Conservation (phyloP, 2,888 invertebrate genomes). For the Machimus rusticus region DNA sequence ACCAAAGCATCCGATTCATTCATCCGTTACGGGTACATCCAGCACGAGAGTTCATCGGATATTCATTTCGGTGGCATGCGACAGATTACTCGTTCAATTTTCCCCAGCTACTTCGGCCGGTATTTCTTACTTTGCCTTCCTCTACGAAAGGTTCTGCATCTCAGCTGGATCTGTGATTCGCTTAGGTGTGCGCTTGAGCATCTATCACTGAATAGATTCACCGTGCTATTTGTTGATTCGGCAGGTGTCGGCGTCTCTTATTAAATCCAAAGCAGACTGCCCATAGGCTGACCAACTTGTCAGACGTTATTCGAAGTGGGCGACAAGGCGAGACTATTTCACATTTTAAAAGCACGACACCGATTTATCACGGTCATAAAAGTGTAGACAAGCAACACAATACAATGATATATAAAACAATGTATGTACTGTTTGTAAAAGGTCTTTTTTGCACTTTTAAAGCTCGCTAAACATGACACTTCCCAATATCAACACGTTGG, state of each 20-base stretch:
- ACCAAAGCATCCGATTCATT: background rate
- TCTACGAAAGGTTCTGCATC: background rate
- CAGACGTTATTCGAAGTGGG: background rate
- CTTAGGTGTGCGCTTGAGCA: conserved; percentile 14
- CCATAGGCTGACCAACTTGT: background rate
- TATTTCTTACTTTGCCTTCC: background rate
- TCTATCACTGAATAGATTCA: background rate
- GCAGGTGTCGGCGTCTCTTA: background rate
- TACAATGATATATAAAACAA: too few relatives aligned
- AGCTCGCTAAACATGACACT: background rate
- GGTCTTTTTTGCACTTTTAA: background rate
- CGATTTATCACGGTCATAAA: too few relatives aligned
- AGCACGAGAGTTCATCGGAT: background rate
- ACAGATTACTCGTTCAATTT: background rate
- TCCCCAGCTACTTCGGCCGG: background rate
- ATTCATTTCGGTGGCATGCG: background rate
- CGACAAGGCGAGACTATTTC: background rate
- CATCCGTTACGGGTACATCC: background rate
- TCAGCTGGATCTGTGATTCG: background rate
- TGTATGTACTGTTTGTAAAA: too few relatives aligned
- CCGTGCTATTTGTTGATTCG: background rate
- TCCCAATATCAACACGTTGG: background rate
- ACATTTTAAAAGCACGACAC: too few relatives aligned
- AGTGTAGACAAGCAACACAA: too few relatives aligned
- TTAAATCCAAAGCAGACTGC: background rate